Evolutionary conservation across 2,797 vertebrate genomes (phyloP), one percentile per base, ranked within the genome.

Genomic region (Loris lydekkerianus): DNA sequence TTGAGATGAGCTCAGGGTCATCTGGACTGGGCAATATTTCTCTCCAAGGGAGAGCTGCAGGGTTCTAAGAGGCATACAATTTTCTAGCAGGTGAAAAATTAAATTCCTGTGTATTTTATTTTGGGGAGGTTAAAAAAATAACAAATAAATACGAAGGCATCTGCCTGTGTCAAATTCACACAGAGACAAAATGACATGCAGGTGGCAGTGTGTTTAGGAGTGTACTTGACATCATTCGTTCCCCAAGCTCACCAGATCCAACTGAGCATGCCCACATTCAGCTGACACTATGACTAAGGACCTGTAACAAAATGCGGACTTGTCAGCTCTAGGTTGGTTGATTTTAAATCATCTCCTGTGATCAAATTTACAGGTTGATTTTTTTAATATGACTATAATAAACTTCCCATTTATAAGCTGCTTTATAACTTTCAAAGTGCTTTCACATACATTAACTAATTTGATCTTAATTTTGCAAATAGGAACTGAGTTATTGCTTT

Each of bases 301-400:
- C 73, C 78, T 70, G 18, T 69, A 69, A 84, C 80, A 89, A 90
- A 96, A 76, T 20, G 43, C 63, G 49, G 43, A n/a, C 46, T 81
- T 14, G 20, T 80, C 56, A 58, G 60, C 20, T 43, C 95, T 91
- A 65, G 43, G 10, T 31, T 70, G 40, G 56, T 76, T 82, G 86
- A 65, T 77, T 84, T 63, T 21, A 89, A 96, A 83, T 94, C 49
- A 88, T 95, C 93, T 96, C 78, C 76, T 92, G 58, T 67, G 77
- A 53, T 81, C 91, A 85, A 90, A 96, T 61, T 61, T 87, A 46
- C 34, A 77, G 77, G 86, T 40, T 94, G 89, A 78, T 40, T 40
- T 40, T 95, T 82, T 94, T 84, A 95, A 97, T 67, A 56, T 31
- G 75, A 95, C 46, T 81, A 63, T 75, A 93, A 95, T 76, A 92